These are phyloP conservation scores for Corydoras maculifer DNA, from an alignment of 2,113 vertebrate species.

Conservation along the genomic window DNA sequence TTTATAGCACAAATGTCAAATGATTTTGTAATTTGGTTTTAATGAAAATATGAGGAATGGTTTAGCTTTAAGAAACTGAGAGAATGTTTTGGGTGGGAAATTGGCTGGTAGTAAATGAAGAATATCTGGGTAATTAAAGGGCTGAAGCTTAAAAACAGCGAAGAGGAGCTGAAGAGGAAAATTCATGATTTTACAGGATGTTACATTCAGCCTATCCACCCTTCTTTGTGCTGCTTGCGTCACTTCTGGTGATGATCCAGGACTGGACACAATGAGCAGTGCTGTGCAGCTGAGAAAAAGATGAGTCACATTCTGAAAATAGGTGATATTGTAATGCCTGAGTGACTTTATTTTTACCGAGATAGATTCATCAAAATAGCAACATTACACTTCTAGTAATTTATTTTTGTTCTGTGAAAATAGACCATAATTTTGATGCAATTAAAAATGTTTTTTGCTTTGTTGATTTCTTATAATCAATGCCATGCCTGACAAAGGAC, in stretches of 20 bases:
- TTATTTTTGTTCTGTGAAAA: neutral
- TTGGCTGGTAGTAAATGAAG: neutral
- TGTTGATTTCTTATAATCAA: too few species aligned
- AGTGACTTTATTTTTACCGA: neutral
- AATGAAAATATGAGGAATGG: too few species aligned
- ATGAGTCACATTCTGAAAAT: neutral
- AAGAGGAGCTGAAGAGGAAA: neutral
- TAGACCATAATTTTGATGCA: too few species aligned
- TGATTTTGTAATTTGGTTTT: too few species aligned
- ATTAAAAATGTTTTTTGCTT: too few species aligned
- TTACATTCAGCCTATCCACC: neutral
- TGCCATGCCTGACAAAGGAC: too few species aligned
- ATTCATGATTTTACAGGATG: neutral
- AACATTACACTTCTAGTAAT: neutral
- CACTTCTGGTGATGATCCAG: neutral
- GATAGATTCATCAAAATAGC: neutral
- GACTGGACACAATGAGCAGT: neutral
- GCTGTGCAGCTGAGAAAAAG: neutral
- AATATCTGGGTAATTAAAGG: slow-evolving; percentile 1
- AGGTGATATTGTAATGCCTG: neutral
- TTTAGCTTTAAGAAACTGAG: too few species aligned
- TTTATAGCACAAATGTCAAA: too few species aligned
- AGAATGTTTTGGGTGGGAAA: neutral
- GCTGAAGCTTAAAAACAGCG: neutral
- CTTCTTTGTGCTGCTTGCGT: neutral